phyloP scores from a whole-genome alignment of 2,113 vertebrate genomes.

The Triplophysa tibetana region DNA sequence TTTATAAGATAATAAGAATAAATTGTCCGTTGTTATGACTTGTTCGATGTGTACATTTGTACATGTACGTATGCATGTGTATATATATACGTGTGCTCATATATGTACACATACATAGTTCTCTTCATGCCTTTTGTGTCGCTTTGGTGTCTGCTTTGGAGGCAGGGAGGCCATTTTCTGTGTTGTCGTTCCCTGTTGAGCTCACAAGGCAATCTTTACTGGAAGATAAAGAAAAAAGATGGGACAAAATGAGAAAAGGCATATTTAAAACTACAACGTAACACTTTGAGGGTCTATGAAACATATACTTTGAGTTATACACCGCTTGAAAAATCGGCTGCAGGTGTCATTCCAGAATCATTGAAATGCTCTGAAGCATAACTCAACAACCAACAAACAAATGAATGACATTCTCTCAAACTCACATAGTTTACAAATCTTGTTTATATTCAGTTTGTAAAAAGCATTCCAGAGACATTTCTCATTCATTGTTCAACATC shows the following conservation, averaged over 20 bases:
- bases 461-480: no score
- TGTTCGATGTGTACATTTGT: constrained; percentile 37
- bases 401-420: no score
- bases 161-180: constrained; percentile 89
- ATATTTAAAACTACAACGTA: not conserved
- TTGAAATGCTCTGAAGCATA: no score
- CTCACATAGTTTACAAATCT: no score
- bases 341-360: no score
- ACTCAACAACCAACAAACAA: no score
- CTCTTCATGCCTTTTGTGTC: constrained; percentile 86
- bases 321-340: no score
- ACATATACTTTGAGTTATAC: no score
- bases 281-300: no score
- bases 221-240: constrained; percentile 39
- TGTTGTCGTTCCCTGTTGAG: constrained; percentile 93
- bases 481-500: no score
- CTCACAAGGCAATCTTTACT: constrained; percentile 97
- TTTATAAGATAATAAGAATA: constrained; percentile 63
- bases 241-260: not conserved
- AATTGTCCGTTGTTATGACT: constrained; percentile 66
- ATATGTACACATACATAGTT: constrained; percentile 49
- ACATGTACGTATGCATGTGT: no score
- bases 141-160: constrained; percentile 91
- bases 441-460: no score
- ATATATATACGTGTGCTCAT: constrained; percentile 64